phyloP scores from a whole-genome alignment of 2,797 vertebrate genomes.

The Gallirallus australis region DNA sequence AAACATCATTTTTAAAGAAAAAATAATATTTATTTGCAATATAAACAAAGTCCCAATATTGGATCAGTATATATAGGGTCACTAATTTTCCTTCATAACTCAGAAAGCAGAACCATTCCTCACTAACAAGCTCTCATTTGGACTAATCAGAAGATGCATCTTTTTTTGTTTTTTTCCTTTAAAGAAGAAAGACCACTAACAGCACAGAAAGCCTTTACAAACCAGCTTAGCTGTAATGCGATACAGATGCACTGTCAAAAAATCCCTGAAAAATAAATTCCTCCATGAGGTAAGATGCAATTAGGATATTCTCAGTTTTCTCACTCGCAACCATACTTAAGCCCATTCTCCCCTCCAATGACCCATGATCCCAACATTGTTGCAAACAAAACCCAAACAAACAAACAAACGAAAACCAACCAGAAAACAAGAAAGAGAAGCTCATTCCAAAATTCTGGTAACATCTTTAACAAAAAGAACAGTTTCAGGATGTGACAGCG shows the following conservation, averaged over 20 bases:
- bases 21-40: conserved; percentile 99
- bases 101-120: conserved; percentile 78
- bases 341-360: conserved; percentile 46
- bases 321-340: conserved; percentile 1
- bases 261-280: conserved; percentile 94
- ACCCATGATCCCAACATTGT: conserved; percentile 63
- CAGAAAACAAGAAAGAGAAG: conserved; percentile 81
- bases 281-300: conserved; percentile 94
- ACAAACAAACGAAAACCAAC: conserved; percentile 64
- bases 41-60: conserved; percentile 96
- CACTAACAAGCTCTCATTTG: too few relatives aligned
- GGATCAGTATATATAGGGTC: conserved; percentile 90
- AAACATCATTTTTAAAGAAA: conserved; percentile 88
- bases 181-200: conserved; percentile 82
- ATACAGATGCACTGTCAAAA: conserved; percentile 91
- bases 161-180: conserved; percentile 50
- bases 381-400: conserved; percentile 72
- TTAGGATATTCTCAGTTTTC: conserved; percentile 78
- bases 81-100: conserved; percentile 92
- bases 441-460: conserved; percentile 83
- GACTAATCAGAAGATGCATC: too few relatives aligned
- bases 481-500: conserved; percentile 70
- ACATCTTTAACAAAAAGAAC: conserved; percentile 82
- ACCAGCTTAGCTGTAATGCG: conserved; percentile 88
- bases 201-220: conserved; percentile 90